Base-by-base conservation (phyloP, 2,888 invertebrate species). In the Antitype chi region DNA sequence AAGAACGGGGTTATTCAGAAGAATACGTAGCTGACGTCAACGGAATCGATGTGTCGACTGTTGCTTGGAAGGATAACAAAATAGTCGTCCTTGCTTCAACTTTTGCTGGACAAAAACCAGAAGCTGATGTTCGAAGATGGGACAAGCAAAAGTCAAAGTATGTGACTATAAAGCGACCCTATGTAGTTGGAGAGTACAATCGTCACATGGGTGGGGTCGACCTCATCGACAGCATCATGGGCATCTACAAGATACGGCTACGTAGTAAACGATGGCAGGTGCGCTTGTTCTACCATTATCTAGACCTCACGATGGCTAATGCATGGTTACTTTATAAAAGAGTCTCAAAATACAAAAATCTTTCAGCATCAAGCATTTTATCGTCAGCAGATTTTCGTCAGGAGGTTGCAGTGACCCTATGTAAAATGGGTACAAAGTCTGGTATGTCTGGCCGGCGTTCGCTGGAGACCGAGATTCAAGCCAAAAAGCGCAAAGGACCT, bases 191-290 rank as follows among this genome's bases (percentile, higher is more conserved):
- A 68, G 52, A 53, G 67, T 67, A 72, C n/a, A 73, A n/a, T n/a
- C n/a, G n/a, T n/a, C n/a, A n/a, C n/a, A n/a, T n/a, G n/a, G n/a
- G 72, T 32, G 72, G 72, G 1, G 64, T 67, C 2, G 52, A 66
- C 2, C 49, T 66, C 1, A 0, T 66, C 7, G 66, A 66, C 49
- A 52, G 67, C 67, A 67, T 67, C 68, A 68, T 68, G 68, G 68
- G 38, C 0, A 38, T 55, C 0, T 68, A 68, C 3, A 68, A 68
- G 2, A 68, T 68, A 38, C 38, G 9, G 3, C 5, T 55, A 2
- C 67, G 67, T 3, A 68, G 53, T 2, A 68, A 68, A 17, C 15
- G 67, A 68, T 68, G 67, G 67, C 67, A 2, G 0, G 1, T 55
- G 15, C 53, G 67, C 0, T 1, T 68, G 3, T 68, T 55, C 4